These are phyloP conservation scores for Remorina albescens DNA, from an alignment of 2,797 vertebrate genomes.

Conservation along the genomic window DNA sequence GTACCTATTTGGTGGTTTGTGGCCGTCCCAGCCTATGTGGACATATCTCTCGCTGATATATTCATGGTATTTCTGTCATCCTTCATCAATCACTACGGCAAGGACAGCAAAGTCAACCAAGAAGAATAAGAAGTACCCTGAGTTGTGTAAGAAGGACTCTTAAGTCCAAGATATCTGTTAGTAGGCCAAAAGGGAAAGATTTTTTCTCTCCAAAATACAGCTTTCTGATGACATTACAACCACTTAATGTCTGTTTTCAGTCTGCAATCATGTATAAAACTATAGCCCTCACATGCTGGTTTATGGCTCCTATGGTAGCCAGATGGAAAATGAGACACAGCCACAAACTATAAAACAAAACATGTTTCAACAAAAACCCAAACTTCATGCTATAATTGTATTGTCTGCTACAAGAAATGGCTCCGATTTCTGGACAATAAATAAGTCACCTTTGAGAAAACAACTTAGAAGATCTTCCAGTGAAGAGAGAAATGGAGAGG, in stretches of 20 bases:
- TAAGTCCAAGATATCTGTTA: neutral
- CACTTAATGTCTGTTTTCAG: constrained; percentile 15
- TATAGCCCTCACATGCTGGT: neutral
- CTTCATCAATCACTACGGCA: constrained; percentile 38
- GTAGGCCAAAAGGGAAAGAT: neutral
- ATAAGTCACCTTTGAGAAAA: neutral
- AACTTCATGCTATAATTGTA: neutral
- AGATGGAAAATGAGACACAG: constrained; percentile 18
- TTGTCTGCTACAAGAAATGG: neutral
- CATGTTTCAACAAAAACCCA: neutral
- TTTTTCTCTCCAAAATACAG: constrained; percentile 2
- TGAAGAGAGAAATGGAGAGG: too few relatives aligned
- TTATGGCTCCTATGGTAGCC: constrained; percentile 1
- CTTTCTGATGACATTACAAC: neutral
- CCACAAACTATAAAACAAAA: neutral
- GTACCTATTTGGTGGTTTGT: constrained; percentile 67
- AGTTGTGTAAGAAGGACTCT: constrained; percentile 12
- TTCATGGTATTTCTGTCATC: constrained; percentile 23
- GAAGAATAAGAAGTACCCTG: neutral
- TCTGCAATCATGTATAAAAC: neutral
- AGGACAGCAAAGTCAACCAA: constrained; percentile 26
- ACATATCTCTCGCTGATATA: constrained; percentile 35
- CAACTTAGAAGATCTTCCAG: neutral
- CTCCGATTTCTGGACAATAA: neutral
- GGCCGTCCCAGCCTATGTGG: constrained; percentile 33